Percentiles rank a stretch among this genome's conserved stretches.
Conservation (phyloP, 2,797 vertebrate genomes). For the Somateria mollissima region DNA sequence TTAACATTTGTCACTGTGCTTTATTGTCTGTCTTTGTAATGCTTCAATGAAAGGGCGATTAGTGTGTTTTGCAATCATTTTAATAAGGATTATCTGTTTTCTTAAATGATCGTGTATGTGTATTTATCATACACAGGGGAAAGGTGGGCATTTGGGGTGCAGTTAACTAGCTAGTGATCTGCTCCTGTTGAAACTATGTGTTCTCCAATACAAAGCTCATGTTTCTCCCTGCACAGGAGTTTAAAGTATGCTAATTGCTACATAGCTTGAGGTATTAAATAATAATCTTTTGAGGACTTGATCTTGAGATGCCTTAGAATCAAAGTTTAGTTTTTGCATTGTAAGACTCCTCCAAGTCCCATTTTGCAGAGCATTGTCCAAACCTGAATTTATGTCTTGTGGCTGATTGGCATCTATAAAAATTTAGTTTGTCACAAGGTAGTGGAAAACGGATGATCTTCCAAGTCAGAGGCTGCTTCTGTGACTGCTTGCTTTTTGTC, state of each 20-base stretch:
- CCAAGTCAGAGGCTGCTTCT: background rate
- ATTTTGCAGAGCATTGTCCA: background rate
- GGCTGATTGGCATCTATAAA: background rate
- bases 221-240: background rate
- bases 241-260: background rate
- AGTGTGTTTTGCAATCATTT: background rate
- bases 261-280: background rate
- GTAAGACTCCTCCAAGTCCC: background rate
- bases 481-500: background rate
- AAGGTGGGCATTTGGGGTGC: background rate
- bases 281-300: background rate
- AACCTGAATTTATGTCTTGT: background rate
- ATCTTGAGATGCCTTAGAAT: background rate
- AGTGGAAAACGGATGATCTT: background rate
- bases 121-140: background rate
- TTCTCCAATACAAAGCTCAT: background rate
- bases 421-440: background rate
- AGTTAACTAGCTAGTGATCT: background rate
- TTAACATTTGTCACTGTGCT: background rate
- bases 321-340: background rate
- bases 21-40: background rate
- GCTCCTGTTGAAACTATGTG: background rate
- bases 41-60: background rate
- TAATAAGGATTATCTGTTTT: background rate
- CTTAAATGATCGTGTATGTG: fast-evolving